Conservation (phyloP, 2,797 vertebrate genomes). For the Eutrigla gurnardus region DNA sequence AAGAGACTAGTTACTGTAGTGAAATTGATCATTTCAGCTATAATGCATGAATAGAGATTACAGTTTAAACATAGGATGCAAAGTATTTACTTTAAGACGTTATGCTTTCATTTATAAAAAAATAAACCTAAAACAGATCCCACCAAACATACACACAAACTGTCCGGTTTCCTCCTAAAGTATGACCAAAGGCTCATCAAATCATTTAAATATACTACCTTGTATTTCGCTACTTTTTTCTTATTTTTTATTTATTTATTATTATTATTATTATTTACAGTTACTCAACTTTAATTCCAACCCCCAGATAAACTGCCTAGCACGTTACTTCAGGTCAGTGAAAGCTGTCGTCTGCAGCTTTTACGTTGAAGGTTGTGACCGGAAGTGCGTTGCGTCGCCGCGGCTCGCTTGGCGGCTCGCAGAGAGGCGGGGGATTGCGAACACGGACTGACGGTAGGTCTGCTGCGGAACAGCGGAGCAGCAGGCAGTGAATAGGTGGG, state of each 20-base stretch:
- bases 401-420: not conserved
- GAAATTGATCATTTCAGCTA: too few species aligned
- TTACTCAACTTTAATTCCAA: not conserved
- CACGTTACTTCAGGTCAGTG: too few species aligned
- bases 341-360: not conserved
- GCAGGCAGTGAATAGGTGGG: conserved; percentile 9
- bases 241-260: not conserved
- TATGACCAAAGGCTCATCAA: not conserved
- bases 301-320: too few species aligned
- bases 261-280: not conserved
- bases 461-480: conserved; percentile 34
- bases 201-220: too few species aligned
- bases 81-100: too few species aligned
- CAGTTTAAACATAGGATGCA: too few species aligned
- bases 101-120: not conserved
- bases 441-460: conserved; percentile 36
- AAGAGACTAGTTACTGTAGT: too few species aligned
- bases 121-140: not conserved
- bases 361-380: conserved; percentile 42
- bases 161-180: too few species aligned
- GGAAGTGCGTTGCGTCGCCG: conserved; percentile 3
- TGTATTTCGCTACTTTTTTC: too few species aligned
- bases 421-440: conserved; percentile 72
- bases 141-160: not conserved
- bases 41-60: too few species aligned